Evolutionary conservation across 2,113 vertebrate species (phyloP), one percentile per base, ranked within the genome.

Genomic region (Gnathonemus longibarbis): DNA sequence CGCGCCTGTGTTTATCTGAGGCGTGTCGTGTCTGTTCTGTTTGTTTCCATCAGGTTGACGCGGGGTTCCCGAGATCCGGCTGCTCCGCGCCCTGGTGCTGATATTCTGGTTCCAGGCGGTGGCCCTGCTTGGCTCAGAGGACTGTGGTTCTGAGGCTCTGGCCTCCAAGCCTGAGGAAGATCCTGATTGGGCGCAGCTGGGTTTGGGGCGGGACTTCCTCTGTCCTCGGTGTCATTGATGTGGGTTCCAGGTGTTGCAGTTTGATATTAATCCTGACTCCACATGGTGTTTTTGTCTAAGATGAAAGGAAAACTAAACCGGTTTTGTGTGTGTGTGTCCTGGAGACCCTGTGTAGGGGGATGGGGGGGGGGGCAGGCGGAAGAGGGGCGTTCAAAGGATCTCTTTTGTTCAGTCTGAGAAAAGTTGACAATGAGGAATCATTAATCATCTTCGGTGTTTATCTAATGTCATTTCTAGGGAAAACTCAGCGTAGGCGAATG

Each of bases 1-100:
- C 31, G 45, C 94, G 94, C 94, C 93, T 95, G 94, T 94, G 95
- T 95, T 95, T 96, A 94, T 95, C 91, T 93, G 90, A 88, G 89
- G 83, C 24, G 83, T 84, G 89, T 27, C 46, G 27, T 27, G 35
- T 17, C 74, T 74, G 53, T 90, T 49, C 48, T 89, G 46, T 46
- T 84, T n/a, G 24, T 48, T 24, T 24, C 83, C 45, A 11, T 24
- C 39, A 24, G 24, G 83, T 24, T 24, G 9, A 46, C 35, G 15
- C 48, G 42, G 35, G 45, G 83, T 84, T 48, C 45, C 5, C 9
- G 10, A 4, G 42, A 45, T 84, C 21, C 42, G 45, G 83, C 10
- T 46, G 42, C 45, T 83, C 5, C 3, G 7, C 21, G 5, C n/a
- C 39, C 17, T 3, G 7, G 24, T 46, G 9, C 17, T 24, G 42